Base-by-base conservation (phyloP, 1,140 invertebrate species). In the Thalassaphorura encarpata region DNA sequence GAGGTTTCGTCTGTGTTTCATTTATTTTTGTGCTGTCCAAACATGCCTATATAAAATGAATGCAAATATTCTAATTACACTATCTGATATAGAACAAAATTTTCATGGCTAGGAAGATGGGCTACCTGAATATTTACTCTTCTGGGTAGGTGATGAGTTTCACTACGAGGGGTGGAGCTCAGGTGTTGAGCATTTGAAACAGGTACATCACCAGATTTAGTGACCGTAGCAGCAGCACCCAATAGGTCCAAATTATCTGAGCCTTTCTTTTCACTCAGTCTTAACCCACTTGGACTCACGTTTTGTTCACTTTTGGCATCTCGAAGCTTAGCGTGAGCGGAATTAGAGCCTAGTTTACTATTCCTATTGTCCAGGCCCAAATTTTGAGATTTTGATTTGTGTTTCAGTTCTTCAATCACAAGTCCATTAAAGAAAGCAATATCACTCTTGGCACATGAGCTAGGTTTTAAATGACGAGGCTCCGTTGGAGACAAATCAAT, bases 301-400 rank as follows among this genome's bases (percentile, higher is more conserved):
- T 64, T 64, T 40, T 60, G 57, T 41, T 65, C 63, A 56, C 63
- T 62, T 55, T 65, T 65, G 58, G 63, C 60, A 65, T 65, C 63
- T 28, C 63, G 42, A 26, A 82, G 68, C 42, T 75, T 78, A 50
- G 80, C 73, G 60, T 76, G 79, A 43, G 78, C 77, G 39, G 46
- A 36, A 6, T 23, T 4, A 19, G 15, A 21, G 15, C n/a, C 31
- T n/a, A 18, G 16, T 16, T 8, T 21, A 33, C 26, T 21, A 13
- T 31, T 58, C 31, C 41, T 27, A 18, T 26, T 29, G 16, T 56
- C 54, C 8, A 31, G 56, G 42, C 59, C 53, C 46, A 57, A 40
- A 31, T 60, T 51, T 49, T 62, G 60, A 18, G 51, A 56, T 33
- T 57, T 61, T 8, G 52, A 53, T 43, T 58, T 57, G 19, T 39